Conservation (phyloP, 1,140 invertebrate genomes). For the Bombus confusus region DNA sequence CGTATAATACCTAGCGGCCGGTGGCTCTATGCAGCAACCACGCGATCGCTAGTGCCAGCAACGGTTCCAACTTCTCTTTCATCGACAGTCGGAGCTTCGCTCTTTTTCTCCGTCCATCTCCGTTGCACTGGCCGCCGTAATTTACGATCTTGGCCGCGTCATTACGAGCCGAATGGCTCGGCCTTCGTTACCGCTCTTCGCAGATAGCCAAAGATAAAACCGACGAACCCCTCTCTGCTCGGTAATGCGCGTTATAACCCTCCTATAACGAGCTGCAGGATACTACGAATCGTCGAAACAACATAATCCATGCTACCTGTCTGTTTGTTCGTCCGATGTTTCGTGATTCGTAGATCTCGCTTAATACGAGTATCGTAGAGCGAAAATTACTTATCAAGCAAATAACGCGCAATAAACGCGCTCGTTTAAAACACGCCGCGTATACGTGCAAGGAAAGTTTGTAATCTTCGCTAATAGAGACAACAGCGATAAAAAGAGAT, state of each 20-base stretch:
- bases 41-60: constrained; percentile 52
- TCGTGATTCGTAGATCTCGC: no score
- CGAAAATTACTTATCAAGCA: no score
- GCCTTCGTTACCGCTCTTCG: constrained; percentile 47
- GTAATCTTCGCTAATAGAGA: constrained; percentile 56
- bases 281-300: no score
- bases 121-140: constrained; percentile 64
- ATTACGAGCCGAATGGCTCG: constrained; percentile 64
- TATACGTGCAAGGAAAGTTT: constrained; percentile 1
- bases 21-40: not conserved
- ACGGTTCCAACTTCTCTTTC: constrained; percentile 65
- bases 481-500: constrained; percentile 27
- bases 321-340: no score
- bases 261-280: not conserved
- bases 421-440: not conserved
- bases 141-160: constrained; percentile 72
- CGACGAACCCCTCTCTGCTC: constrained; percentile 12
- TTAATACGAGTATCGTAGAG: no score
- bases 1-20: constrained; percentile 52
- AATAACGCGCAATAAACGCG: not conserved
- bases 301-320: no score
- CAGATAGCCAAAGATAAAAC: constrained; percentile 35
- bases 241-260: constrained; percentile 22
- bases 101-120: constrained; percentile 43
- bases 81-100: constrained; percentile 59